A percentile compares a stretch with the other conserved stretches of the same genome.
phyloP scores from a whole-genome alignment of 2,113 vertebrate genomes.

The Odontophorus gujanensis region DNA sequence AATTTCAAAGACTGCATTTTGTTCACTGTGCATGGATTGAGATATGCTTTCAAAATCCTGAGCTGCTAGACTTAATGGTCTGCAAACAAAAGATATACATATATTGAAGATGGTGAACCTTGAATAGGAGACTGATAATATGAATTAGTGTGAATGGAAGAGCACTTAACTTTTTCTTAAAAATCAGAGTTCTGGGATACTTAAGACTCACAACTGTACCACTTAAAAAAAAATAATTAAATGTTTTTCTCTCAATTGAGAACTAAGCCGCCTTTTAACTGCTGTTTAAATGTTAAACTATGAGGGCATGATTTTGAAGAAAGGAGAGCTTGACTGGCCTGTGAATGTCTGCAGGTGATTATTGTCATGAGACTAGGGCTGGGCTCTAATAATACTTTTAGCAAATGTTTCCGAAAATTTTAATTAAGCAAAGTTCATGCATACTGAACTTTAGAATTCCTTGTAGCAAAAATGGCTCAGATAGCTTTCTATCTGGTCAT shows the following conservation, averaged over 20 bases:
- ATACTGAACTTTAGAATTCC: conserved; percentile 73
- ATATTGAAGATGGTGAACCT: conserved; percentile 1
- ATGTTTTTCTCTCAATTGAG: conserved; percentile 48
- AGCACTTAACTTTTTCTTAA: not conserved
- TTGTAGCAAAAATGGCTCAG: conserved; percentile 76
- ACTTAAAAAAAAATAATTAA: conserved; percentile 15
- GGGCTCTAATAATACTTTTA: conserved; percentile 76
- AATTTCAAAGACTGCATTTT: conserved; percentile 17
- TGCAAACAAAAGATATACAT: conserved; percentile 47
- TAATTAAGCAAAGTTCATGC: conserved; percentile 70
- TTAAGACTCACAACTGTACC: conserved; percentile 55
- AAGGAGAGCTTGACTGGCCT: conserved; percentile 67
- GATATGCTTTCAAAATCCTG: conserved; percentile 43
- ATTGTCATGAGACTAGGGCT: conserved; percentile 84
- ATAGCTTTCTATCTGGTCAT: conserved; percentile 85
- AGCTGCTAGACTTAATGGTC: conserved; percentile 67
- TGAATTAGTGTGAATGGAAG: not conserved
- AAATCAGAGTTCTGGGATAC: conserved; percentile 44
- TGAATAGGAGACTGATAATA: conserved; percentile 1
- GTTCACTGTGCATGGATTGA: conserved; percentile 38
- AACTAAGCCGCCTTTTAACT: conserved; percentile 68
- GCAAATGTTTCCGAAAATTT: conserved; percentile 72
- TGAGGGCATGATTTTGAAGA: conserved; percentile 68
- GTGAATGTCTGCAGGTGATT: conserved; percentile 77
- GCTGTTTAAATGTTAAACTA: conserved; percentile 69